Base-by-base conservation (phyloP, 2,113 vertebrate genomes). In the Erinaceus europaeus region DNA sequence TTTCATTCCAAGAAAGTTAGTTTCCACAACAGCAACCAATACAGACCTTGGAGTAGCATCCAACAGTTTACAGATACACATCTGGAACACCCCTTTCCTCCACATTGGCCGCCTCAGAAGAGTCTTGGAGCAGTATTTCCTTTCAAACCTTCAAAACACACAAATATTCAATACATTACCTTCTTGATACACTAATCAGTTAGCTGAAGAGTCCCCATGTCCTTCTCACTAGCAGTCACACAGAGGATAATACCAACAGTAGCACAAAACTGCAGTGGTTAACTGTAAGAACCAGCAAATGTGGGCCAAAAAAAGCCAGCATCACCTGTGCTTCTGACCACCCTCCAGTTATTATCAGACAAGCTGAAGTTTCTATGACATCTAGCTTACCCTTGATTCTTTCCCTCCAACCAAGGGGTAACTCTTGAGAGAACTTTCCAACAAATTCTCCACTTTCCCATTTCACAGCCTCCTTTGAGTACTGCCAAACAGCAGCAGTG, bases 81-180 rank as follows among this genome's bases (percentile, higher is more conserved):
- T 5, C 36, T 4, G 6, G 36, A 4, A 9, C 4, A 2, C 9
- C 20, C 23, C 53, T 36, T 25, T 14, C 48, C 27, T 64, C 46
- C 4, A 1, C 1, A 4, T 13, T 6, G 4, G 5, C 27, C 42
- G 12, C 50, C 8, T 36, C 29, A 46, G 29, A 34, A n/a, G n/a
- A n/a, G n/a, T n/a, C n/a, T n/a, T n/a, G n/a, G n/a, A n/a, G n/a
- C n/a, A n/a, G n/a, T n/a, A 27, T 76, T 59, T 13, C 20, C 40
- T 48, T 80, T 55, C 27, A 53, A 48, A 73, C 6, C 4, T 9
- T 53, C 44, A 18, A 1, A 61, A 9, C 57, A 65, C 10, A 36
- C 12, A n/a, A 32, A 69, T 9, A 25, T 17, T 40, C 5, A 8
- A 27, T 23, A 20, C 32, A 25, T 40, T 18, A n/a, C 13, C 7